Evolutionary conservation across 2,113 vertebrate species (phyloP).

Genomic region (Lagopus muta): DNA sequence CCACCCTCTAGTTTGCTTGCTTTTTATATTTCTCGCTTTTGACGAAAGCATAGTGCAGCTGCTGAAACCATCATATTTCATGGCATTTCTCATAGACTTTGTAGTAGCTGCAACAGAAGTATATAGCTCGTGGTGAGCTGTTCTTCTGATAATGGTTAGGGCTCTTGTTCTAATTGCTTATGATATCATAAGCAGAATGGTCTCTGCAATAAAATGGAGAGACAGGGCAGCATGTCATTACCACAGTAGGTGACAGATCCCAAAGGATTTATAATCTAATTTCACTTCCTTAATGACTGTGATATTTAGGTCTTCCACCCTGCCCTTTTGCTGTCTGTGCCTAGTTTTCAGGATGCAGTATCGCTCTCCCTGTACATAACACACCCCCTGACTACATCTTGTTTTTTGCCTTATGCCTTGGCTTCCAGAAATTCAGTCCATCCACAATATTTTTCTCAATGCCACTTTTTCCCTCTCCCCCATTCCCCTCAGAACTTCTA

Average conservation of each 20-base stretch:
- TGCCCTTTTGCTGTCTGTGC: neutral
- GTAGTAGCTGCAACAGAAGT: neutral
- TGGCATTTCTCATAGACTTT: neutral
- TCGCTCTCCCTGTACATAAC: neutral
- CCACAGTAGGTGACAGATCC: neutral
- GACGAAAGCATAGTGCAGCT: neutral
- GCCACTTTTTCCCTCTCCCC: neutral
- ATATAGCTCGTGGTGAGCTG: neutral
- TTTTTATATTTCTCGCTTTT: neutral
- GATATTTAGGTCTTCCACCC: constrained; percentile 3
- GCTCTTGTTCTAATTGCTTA: neutral
- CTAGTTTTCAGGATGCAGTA: neutral
- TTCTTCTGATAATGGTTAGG: neutral
- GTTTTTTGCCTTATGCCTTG: neutral
- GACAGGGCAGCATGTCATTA: neutral
- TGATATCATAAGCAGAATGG: neutral
- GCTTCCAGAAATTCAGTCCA: neutral
- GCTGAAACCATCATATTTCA: neutral
- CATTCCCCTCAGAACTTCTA: neutral
- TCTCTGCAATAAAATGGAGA: neutral
- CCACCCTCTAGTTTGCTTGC: neutral
- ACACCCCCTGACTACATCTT: neutral
- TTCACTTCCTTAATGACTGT: constrained; percentile 39
- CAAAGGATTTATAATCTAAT: constrained; percentile 26
- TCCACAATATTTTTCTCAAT: neutral